Conservation (phyloP, 53 echinoderm and acorn worm species). For the Patiria pectinifera region DNA sequence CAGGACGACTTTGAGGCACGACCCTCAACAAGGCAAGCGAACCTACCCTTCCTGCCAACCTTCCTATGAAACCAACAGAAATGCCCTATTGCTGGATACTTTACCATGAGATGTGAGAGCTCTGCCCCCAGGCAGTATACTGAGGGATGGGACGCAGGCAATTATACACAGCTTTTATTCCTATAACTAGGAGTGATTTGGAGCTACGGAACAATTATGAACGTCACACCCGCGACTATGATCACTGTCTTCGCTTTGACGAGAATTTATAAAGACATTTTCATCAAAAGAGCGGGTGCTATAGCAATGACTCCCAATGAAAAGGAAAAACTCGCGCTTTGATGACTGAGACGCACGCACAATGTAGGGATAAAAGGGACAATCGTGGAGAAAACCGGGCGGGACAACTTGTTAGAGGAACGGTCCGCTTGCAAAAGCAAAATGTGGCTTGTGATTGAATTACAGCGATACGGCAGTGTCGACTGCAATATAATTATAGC, state of each 20-base stretch:
- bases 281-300: not conserved
- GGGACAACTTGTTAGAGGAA: conserved; percentile 28
- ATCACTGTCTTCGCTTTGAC: conserved; percentile 4
- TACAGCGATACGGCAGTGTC: conserved; percentile 42
- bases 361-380: not conserved
- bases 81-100: not conserved
- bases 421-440: conserved; percentile 57
- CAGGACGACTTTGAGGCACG: conserved; percentile 10
- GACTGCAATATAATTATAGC: conserved; percentile 57
- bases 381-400: not conserved
- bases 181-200: conserved; percentile 22
- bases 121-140: conserved; percentile 5
- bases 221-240: not conserved
- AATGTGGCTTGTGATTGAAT: conserved; percentile 44
- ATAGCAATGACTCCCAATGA: not conserved
- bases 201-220: conserved; percentile 14
- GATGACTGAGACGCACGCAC: not conserved
- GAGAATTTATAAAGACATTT: not conserved
- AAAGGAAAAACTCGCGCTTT: not conserved
- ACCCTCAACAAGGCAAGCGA: not conserved
- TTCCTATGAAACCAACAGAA: not conserved
- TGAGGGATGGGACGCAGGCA: not conserved
- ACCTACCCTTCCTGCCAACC: not conserved
- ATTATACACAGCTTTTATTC: conserved; percentile 1
- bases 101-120: not conserved